Evolutionary conservation across 2,797 vertebrate genomes (phyloP), one percentile per base, ranked within the genome.

Genomic region (Tinamus major): DNA sequence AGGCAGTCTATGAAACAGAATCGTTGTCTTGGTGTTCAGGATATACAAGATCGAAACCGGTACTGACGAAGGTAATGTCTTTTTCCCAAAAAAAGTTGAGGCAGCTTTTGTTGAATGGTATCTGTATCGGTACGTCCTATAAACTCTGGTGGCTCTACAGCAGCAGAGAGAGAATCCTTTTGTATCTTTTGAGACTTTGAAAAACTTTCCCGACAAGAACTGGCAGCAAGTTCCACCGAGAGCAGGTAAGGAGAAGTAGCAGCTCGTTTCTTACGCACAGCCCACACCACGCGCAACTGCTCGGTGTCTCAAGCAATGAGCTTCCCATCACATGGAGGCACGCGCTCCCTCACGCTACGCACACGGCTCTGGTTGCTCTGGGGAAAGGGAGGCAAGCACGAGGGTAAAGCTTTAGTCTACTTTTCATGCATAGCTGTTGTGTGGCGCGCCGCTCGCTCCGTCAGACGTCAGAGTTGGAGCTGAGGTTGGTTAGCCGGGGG

Each of bases 381-480:
- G 37, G 80, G 49, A 72, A 74, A 87, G 84, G 79, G 62, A 88
- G 77, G 82, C 90, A 93, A 94, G 75, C 82, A 94, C 6, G 8
- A 74, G 82, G 84, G 85, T 94, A 95, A 98, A 98, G 97, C 98
- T 42, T 87, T 94, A 92, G 96, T 97, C 96, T 97, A 97, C 82
- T 94, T 92, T 93, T 98, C 99, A 99, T 99, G 99, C 99, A 99
- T 96, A 97, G 97, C 96, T 97, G 96, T 76, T 94, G 96, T 48
- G 91, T 39, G 5, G 49, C 86, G 92, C 89, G 68, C 83, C 77
- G 72, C 77, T 37, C 21, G 5, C 56, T 77, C 72, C 6, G 97
- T 99, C 97, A 99, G 96, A 99, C 98, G 59, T 99, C 99, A 0
- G 99, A 99, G 94, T 99, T 99, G 95, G 99, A 98, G 97, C 98